Conservation (phyloP, 2,113 vertebrate species). For the Ammospiza caudacuta region DNA sequence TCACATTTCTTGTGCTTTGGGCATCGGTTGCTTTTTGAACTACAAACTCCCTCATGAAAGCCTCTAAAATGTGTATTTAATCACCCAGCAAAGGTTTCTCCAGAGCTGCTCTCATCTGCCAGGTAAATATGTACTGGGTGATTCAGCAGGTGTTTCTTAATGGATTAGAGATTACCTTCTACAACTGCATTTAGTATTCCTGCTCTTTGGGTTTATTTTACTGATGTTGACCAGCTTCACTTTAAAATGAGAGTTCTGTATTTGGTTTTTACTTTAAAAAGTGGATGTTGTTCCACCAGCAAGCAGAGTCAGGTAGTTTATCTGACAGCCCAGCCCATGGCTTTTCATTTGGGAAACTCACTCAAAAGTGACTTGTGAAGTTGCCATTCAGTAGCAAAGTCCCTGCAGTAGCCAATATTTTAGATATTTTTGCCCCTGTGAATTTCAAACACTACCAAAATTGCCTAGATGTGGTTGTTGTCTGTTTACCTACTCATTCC, state of each 20-base stretch:
- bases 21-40: background rate
- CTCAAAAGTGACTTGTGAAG: background rate
- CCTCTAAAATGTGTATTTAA: constrained; percentile 22
- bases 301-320: background rate
- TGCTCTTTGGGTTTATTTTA: constrained; percentile 2
- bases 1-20: background rate
- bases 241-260: background rate
- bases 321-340: accelerated
- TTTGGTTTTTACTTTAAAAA: constrained; percentile 13
- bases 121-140: background rate
- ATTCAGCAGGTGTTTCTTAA: constrained; percentile 35
- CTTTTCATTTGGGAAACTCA: background rate
- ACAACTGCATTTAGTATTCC: constrained; percentile 20
- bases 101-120: background rate
- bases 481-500: background rate
- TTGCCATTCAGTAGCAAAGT: background rate
- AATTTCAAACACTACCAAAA: background rate
- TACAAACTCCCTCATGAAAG: background rate
- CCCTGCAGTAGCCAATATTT: background rate
- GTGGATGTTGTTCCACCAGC: background rate
- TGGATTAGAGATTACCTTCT: constrained; percentile 15
- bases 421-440: background rate
- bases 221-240: background rate
- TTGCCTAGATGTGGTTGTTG: background rate
- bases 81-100: background rate